Base-by-base conservation (phyloP, 2,113 vertebrate species). In the Dicrurus megarhynchus region DNA sequence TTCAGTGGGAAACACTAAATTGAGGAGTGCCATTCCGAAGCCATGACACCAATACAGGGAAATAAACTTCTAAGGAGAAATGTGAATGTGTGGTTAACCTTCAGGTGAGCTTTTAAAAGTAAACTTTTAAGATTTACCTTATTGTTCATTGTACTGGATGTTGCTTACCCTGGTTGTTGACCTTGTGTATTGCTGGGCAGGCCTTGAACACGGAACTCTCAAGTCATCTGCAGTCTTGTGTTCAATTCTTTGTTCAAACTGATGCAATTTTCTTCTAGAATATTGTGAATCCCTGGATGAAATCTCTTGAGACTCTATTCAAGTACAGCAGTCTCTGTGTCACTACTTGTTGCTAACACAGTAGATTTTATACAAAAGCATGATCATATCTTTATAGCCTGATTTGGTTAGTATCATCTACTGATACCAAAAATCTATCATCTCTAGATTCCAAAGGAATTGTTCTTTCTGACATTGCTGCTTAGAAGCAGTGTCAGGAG, bases 201-300 rank as follows among this genome's bases (percentile, higher is more conserved):
- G 26, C 19, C 12, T 92, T 23, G 13, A 22, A 9, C 14, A 24
- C 0, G 0, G 37, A 46, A 49, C 17, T 42, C 7, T 5, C 26
- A 50, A 64, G 17, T 3, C 5, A 46, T 15, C 17, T 56, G 39
- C n/a, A 24, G n/a, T 44, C 27, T 32, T 33, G 23, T 26, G 50
- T 27, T 56, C 35, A 70, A 44, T 42, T 13, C 32, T 55, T 67
- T 61, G 47, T 53, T 83, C 53, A 52, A 57, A 68, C 47, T 2
- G 8, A 32, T 47, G 37, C 18, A 32, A 16, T 68, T 74, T 86
- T 80, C 49, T 73, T 52, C 42, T 41, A 69, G 46, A 92, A 39
- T 82, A 24, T 33, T 64, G 83, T 57, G 64, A 77, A 75, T 23
- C 13, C 4, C 21, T 68, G 33, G 41, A 19, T 49, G n/a, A 82